A percentile compares a stretch with the other conserved stretches of the same genome.
These are phyloP conservation scores for Mionectes olivaceus DNA, from an alignment of 2,797 vertebrate species.

Conservation along the genomic window DNA sequence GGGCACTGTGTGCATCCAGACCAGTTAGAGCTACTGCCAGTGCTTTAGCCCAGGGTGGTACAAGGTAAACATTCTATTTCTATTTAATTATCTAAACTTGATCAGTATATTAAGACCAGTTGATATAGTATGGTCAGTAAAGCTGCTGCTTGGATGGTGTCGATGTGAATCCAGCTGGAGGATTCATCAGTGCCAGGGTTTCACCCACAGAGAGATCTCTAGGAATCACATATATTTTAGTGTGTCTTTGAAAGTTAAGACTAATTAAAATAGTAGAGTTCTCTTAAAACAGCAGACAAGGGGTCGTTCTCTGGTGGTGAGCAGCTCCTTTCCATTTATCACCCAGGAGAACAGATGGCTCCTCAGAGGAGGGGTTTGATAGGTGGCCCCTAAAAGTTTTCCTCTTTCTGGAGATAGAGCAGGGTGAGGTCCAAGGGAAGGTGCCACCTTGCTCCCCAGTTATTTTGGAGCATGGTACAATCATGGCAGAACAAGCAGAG, in stretches of 20 bases:
- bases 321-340: neutral
- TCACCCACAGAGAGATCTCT: neutral
- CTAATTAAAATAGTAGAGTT: neutral
- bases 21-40: neutral
- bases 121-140: neutral
- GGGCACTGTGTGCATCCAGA: neutral
- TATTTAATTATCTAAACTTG: neutral
- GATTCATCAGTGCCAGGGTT: neutral
- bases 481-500: neutral
- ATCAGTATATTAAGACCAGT: neutral
- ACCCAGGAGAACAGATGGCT: neutral
- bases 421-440: neutral
- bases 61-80: neutral
- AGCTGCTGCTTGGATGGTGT: neutral
- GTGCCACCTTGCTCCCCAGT: neutral
- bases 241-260: neutral
- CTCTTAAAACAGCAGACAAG: neutral
- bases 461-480: rapidly evolving
- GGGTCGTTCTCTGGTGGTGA: neutral
- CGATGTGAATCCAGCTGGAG: neutral
- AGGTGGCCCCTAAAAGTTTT: neutral
- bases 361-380: neutral
- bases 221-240: neutral
- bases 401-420: neutral
- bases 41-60: neutral